A percentile compares a stretch with the other conserved stretches of the same genome.
Evolutionary conservation across 1,140 invertebrate species (phyloP).

Genomic region (Leptopilina boulardi): DNA sequence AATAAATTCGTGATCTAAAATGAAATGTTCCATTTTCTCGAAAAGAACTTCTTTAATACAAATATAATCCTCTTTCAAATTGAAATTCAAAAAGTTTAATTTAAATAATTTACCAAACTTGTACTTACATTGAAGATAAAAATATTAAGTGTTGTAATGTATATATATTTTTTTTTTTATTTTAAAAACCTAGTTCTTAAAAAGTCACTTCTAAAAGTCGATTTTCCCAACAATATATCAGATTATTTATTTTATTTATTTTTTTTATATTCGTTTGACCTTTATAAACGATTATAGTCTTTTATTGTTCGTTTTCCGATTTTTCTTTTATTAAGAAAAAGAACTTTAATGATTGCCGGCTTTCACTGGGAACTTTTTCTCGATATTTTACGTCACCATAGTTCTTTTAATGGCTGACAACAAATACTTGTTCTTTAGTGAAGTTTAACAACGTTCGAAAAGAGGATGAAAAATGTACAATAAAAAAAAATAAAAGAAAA

Average conservation of each 20-base stretch:
- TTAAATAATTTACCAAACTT: background rate
- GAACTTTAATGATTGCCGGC: background rate
- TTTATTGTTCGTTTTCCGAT: background rate
- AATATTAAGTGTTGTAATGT: no score
- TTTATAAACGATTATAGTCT: background rate
- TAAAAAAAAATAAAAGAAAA: background rate
- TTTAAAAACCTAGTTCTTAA: no score
- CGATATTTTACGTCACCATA: background rate
- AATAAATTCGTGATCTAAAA: constrained; percentile 6
- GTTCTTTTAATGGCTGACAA: constrained; percentile 12
- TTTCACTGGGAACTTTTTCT: constrained; percentile 4
- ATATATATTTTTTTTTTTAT: no score
- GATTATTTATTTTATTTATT: background rate
- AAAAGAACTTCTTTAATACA: background rate
- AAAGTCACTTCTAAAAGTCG: background rate
- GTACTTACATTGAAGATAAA: background rate
- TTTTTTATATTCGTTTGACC: background rate
- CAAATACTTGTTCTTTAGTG: background rate
- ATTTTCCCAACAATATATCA: background rate
- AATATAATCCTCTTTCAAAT: background rate
- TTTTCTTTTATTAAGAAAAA: background rate
- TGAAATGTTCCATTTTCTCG: background rate
- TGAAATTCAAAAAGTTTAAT: background rate
- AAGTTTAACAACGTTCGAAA: constrained; percentile 13
- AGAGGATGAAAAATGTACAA: background rate